A percentile compares a stretch with the other conserved stretches of the same genome.
phyloP scores from a whole-genome alignment of 1,140 invertebrate genomes.

The Leptinotarsa texana region DNA sequence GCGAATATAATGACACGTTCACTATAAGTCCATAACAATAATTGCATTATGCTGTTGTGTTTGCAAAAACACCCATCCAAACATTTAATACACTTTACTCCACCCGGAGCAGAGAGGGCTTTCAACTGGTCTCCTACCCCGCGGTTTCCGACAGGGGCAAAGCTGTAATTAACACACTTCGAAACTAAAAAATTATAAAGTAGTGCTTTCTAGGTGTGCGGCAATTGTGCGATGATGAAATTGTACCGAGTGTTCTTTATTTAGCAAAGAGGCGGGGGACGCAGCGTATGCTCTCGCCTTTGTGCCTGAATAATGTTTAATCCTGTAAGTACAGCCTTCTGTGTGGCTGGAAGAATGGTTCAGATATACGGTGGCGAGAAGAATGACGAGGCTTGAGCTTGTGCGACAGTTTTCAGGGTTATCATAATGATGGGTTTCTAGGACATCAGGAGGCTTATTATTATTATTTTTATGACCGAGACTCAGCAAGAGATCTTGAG shows the following conservation, averaged over 20 bases:
- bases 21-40: constrained; percentile 24
- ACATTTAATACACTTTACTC: constrained; percentile 16
- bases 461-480: too few species aligned
- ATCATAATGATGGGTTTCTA: not conserved
- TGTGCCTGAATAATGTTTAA: constrained; percentile 24
- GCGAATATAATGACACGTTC: constrained; percentile 25
- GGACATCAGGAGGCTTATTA: not conserved
- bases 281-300: constrained; percentile 13
- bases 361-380: not conserved
- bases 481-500: too few species aligned
- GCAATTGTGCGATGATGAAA: not conserved
- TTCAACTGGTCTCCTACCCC: constrained; percentile 10
- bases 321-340: constrained; percentile 23
- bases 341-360: not conserved
- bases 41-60: constrained; percentile 27
- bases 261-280: not conserved
- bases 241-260: constrained; percentile 13
- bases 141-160: constrained; percentile 9
- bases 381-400: not conserved
- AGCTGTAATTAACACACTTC: constrained; percentile 29
- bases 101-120: not conserved
- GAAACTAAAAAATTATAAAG: constrained; percentile 17
- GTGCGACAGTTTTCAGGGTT: not conserved
- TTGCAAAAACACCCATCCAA: constrained; percentile 21
- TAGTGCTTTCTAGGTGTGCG: not conserved